Conservation (phyloP, 2,888 invertebrate species). For the Eledone cirrhosa region DNA sequence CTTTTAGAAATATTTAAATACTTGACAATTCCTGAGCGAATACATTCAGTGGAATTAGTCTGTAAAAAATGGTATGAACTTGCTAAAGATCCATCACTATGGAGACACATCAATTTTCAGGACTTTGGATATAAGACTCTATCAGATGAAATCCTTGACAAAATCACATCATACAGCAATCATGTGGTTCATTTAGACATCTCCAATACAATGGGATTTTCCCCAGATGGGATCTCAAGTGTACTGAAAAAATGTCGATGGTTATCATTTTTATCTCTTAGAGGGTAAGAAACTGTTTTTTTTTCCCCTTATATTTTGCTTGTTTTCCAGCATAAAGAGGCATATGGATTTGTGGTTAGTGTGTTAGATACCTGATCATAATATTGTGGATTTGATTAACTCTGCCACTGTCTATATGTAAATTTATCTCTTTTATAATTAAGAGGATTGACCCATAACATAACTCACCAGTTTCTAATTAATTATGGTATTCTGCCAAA, state of each 20-base stretch:
- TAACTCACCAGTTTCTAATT: too few relatives aligned
- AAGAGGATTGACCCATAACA: too few relatives aligned
- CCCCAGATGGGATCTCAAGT: constrained; percentile 40
- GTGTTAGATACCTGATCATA: too few relatives aligned
- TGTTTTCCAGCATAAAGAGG: not conserved
- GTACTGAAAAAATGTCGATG: constrained; percentile 42
- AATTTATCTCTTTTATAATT: too few relatives aligned
- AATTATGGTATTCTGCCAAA: too few relatives aligned
- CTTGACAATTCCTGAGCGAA: constrained; percentile 37
- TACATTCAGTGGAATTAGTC: constrained; percentile 38
- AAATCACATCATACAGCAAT: constrained; percentile 46
- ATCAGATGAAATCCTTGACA: constrained; percentile 37
- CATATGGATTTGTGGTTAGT: too few relatives aligned
- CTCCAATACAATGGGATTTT: constrained; percentile 44
- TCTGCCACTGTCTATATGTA: too few relatives aligned
- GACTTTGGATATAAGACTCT: constrained; percentile 36
- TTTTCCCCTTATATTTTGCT: not conserved
- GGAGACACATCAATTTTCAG: constrained; percentile 42
- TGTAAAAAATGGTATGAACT: constrained; percentile 44
- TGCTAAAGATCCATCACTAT: constrained; percentile 43
- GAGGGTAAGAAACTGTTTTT: constrained; percentile 40
- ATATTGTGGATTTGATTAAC: too few relatives aligned
- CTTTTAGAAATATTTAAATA: constrained; percentile 40
- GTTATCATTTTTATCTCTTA: constrained; percentile 42
- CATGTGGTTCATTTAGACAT: constrained; percentile 45